Base-by-base conservation (phyloP, 1,140 invertebrate genomes). In the Calephelis nemesis region DNA sequence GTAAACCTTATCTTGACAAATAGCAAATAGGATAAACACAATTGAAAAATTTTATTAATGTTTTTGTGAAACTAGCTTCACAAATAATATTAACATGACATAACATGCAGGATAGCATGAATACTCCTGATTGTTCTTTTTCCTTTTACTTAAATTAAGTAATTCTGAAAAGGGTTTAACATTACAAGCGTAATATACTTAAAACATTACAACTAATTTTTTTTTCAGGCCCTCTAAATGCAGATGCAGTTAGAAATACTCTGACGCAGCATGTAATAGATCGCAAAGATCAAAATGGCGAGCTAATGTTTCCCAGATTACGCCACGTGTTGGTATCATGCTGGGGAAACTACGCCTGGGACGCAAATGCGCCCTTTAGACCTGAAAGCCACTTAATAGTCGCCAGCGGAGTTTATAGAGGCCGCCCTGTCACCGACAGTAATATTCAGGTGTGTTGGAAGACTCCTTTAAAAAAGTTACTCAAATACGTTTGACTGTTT, bases 321-420 rank as follows among this genome's bases (percentile, higher is more conserved):
- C 87, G 93, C 5, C 93, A 94, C 39, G 83, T 86, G 30, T 76
- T 96, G 54, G 93, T 94, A 0, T 94, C 93, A 0, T 93, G 93
- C 72, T 96, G 94, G 93, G 94, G 94, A 2, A 93, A 94, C 66
- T 96, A 96, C 78, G 95, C 94, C 4, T 96, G 95, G 95, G 90
- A 93, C 49, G 88, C 80, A 13, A 86, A 92, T 47, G 83, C 75
- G 0, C 64, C 77, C 4, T 97, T 97, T 79, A 93, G 93, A 49
- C 82, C 96, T 10, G 94, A 96, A 58, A 96, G 96, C 80, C 96
- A 97, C 76, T 87, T 97, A 1, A 84, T 95, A 12, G 79, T 95
- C 0, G 93, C 94, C 0, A 93, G 93, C 1, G 88, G 92, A 50
- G 93, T 92, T 4, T 95, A 94, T 74, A 93, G 95, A 65, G 95